These are phyloP conservation scores for Trogon melanurus DNA, from an alignment of 2,113 vertebrate genomes.

Conservation along the genomic window DNA sequence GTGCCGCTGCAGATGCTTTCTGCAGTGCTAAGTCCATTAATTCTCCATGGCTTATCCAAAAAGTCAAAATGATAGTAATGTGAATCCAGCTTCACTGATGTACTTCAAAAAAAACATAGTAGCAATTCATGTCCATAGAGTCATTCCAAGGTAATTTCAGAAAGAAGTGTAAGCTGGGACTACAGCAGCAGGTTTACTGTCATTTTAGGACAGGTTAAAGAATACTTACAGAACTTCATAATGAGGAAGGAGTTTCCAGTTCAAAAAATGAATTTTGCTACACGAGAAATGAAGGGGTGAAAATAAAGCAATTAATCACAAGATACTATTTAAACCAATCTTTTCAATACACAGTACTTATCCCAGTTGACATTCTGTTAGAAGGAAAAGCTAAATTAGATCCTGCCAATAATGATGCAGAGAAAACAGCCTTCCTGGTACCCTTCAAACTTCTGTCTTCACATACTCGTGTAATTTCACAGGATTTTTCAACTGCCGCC, in stretches of 20 bases:
- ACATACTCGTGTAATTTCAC: slow-evolving; percentile 38
- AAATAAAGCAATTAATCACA: slow-evolving; percentile 40
- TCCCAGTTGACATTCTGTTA: neutral
- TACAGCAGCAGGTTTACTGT: slow-evolving; percentile 19
- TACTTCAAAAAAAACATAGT: slow-evolving; percentile 23
- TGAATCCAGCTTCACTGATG: slow-evolving; percentile 43
- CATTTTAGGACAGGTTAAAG: slow-evolving; percentile 10
- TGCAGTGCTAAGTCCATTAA: neutral
- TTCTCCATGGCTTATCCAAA: neutral
- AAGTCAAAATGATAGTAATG: neutral
- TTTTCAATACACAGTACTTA: slow-evolving; percentile 29
- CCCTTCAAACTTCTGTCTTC: slow-evolving; percentile 35
- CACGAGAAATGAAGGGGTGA: neutral
- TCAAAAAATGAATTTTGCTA: slow-evolving; percentile 33
- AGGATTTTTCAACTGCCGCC: slow-evolving; percentile 31
- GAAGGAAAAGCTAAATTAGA: slow-evolving; percentile 46
- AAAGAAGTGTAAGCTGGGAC: neutral
- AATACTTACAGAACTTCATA: neutral
- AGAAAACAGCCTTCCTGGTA: slow-evolving; percentile 32
- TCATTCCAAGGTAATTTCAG: neutral
- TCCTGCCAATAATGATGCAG: neutral
- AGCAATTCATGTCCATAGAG: neutral
- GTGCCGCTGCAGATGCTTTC: neutral
- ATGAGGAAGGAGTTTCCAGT: slow-evolving; percentile 47
- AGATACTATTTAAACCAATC: slow-evolving; percentile 17